These are phyloP conservation scores for Latrodectus elegans DNA, from an alignment of 2,888 invertebrate genomes.

Conservation along the genomic window DNA sequence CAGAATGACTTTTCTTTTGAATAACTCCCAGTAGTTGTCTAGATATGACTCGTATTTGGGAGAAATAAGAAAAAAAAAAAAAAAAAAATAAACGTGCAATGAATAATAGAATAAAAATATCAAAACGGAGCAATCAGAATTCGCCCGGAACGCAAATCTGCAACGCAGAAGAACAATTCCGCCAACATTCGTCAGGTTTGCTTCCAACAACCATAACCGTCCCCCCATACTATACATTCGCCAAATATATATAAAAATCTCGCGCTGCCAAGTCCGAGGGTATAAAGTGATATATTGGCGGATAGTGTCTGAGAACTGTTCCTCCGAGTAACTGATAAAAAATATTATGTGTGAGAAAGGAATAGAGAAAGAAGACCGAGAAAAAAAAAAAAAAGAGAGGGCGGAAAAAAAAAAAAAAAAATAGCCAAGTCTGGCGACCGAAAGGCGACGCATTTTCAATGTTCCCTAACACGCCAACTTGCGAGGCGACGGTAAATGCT, in stretches of 20 bases:
- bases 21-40: too few relatives aligned
- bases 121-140: constrained; percentile 1
- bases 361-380: constrained; percentile 3
- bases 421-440: constrained; percentile 39
- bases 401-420: constrained; percentile 52
- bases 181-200: not conserved
- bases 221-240: constrained; percentile 52
- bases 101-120: not conserved
- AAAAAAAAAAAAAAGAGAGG: constrained; percentile 6
- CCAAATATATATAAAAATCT: constrained; percentile 59
- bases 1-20: too few relatives aligned
- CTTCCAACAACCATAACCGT: not conserved
- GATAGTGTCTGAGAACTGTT: constrained; percentile 62
- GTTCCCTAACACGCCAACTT: constrained; percentile 41
- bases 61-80: too few relatives aligned
- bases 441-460: constrained; percentile 64
- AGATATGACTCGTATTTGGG: too few relatives aligned
- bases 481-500: constrained; percentile 62
- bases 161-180: constrained; percentile 24
- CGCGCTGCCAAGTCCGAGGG: constrained; percentile 64
- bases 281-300: constrained; percentile 65
- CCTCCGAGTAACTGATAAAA: constrained; percentile 50
- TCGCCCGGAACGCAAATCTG: not conserved
- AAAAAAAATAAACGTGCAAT: not conserved
- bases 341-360: constrained; percentile 50